Evolutionary conservation across 2,888 invertebrate species (phyloP).

Genomic region (Nasonovia ribisnigri): DNA sequence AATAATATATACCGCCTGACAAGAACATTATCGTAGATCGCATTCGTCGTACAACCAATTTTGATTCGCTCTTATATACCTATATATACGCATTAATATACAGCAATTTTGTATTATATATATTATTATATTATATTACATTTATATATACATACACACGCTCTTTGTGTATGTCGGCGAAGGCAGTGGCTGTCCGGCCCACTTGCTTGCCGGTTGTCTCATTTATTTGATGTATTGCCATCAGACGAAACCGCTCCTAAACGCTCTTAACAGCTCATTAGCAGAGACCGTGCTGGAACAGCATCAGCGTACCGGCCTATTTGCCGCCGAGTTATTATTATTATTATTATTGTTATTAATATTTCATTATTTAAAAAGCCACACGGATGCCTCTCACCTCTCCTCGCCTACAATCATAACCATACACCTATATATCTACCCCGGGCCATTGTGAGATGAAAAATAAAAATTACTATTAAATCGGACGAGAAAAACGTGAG

Average conservation of each 20-base stretch:
- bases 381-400: neutral
- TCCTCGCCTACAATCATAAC: conserved; percentile 10
- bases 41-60: conserved; percentile 41
- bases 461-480: conserved; percentile 45
- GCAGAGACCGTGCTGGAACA: conserved; percentile 16
- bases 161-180: conserved; percentile 18
- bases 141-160: neutral
- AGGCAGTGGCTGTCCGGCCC: conserved; percentile 36
- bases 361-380: conserved; percentile 58
- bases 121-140: conserved; percentile 15
- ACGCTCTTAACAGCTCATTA: conserved; percentile 65
- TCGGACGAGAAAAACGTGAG: conserved; percentile 47
- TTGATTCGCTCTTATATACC: neutral
- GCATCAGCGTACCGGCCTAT: conserved; percentile 22
- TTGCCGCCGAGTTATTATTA: conserved; percentile 51
- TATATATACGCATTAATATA: neutral
- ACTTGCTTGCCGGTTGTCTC: conserved; percentile 53
- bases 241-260: conserved; percentile 59
- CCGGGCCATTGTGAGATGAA: neutral
- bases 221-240: conserved; percentile 64
- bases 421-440: neutral
- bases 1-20: conserved; percentile 9
- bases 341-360: conserved; percentile 55
- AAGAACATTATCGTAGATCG: conserved; percentile 28
- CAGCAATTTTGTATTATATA: neutral